These are phyloP conservation scores for Chloroclystis v-ata DNA, from an alignment of 2,888 invertebrate species.

Conservation along the genomic window DNA sequence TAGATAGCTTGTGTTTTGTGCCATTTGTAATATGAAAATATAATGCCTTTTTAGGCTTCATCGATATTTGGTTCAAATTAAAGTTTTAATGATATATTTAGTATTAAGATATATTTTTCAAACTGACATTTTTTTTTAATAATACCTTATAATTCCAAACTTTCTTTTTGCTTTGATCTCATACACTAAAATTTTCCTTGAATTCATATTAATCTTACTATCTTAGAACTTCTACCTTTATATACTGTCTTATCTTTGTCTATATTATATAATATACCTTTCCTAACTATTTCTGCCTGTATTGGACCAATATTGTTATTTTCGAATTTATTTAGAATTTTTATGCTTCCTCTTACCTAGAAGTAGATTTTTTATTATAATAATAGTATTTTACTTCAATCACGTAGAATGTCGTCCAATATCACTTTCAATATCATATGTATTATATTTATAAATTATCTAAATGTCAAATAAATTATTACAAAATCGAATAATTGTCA, in stretches of 20 bases:
- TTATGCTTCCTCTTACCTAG: slow-evolving; percentile 42
- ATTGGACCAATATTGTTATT: slow-evolving; percentile 61
- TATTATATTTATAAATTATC: background rate
- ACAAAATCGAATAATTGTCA: slow-evolving; percentile 1
- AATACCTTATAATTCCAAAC: no score
- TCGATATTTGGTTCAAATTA: slow-evolving; percentile 1
- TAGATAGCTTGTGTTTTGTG: slow-evolving; percentile 36
- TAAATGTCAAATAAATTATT: background rate
- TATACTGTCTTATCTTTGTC: slow-evolving; percentile 21
- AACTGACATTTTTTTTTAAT: background rate
- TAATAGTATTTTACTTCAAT: slow-evolving; percentile 8
- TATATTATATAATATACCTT: slow-evolving; percentile 16
- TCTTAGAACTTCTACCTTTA: slow-evolving; percentile 3
- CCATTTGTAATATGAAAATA: slow-evolving; percentile 3
- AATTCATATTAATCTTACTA: background rate
- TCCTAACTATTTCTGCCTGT: slow-evolving; percentile 41
- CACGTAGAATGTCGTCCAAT: slow-evolving; percentile 7
- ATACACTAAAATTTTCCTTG: background rate
- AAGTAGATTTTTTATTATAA: slow-evolving; percentile 24
- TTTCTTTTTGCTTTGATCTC: no score
- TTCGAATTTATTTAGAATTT: slow-evolving; percentile 61
- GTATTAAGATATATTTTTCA: slow-evolving; percentile 1
- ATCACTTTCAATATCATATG: slow-evolving; percentile 3
- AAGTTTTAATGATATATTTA: no score
- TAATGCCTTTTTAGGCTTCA: slow-evolving; percentile 18